Conservation (phyloP, 2,888 invertebrate species). For the Hirudinaria manillensis region DNA sequence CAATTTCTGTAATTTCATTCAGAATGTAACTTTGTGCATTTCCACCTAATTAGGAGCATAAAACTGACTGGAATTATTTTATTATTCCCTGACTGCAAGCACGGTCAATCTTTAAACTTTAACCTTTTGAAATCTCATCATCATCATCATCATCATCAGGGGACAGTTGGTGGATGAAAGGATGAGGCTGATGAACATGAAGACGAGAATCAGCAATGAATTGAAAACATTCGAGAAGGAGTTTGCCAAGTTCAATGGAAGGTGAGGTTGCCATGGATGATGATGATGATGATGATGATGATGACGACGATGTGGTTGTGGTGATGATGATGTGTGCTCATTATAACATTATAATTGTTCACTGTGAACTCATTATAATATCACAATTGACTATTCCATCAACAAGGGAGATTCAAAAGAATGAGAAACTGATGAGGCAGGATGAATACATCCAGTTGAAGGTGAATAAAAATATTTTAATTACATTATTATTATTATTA, state of each 20-base stretch:
- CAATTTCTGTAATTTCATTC: not conserved
- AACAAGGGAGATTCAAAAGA: not conserved
- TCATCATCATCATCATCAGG: not conserved
- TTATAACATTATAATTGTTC: no score
- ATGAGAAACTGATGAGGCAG: not conserved
- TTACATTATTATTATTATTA: no score
- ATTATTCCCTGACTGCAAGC: no score
- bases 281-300: constrained; percentile 9
- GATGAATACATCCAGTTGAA: constrained; percentile 5
- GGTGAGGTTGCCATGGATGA: not conserved
- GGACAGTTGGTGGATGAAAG: not conserved
- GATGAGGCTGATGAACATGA: not conserved
- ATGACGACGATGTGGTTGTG: no score
- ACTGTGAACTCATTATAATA: no score
- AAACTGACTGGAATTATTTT: no score
- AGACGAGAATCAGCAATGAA: not conserved
- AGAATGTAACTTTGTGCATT: no score
- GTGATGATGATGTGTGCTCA: not conserved
- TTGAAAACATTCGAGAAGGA: not conserved
- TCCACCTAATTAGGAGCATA: no score
- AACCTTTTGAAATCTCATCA: no score
- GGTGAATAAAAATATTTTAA: not conserved
- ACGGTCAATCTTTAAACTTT: no score
- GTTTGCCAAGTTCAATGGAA: not conserved
- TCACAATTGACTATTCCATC: no score